Percentiles rank a stretch among this genome's conserved stretches.
Evolutionary conservation across 2,888 invertebrate species (phyloP).

Genomic region (Thelaira solivaga): DNA sequence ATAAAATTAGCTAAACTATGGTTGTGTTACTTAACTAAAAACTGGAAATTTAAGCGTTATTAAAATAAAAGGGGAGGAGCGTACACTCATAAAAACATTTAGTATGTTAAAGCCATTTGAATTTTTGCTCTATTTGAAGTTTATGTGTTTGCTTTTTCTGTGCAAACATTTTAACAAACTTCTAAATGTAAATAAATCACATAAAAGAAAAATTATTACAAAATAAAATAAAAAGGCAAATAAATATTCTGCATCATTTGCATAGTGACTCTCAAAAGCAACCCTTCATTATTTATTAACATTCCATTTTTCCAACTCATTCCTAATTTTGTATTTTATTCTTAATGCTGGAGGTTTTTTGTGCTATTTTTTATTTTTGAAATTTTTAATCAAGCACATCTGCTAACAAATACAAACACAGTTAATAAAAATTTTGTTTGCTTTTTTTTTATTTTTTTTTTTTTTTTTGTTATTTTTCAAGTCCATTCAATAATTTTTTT

Average conservation of each 20-base stretch:
- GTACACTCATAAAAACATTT: too few relatives aligned
- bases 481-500: background rate
- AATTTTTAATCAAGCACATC: slow-evolving; percentile 58
- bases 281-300: slow-evolving; percentile 2
- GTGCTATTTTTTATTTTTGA: slow-evolving; percentile 25
- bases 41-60: too few relatives aligned
- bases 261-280: slow-evolving; percentile 1
- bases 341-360: slow-evolving; percentile 28
- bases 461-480: background rate
- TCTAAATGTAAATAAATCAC: background rate
- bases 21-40: too few relatives aligned
- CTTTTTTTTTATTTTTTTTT: background rate
- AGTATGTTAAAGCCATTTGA: too few relatives aligned
- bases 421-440: slow-evolving; percentile 41
- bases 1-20: too few relatives aligned
- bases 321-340: background rate
- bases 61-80: too few relatives aligned
- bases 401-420: slow-evolving; percentile 35
- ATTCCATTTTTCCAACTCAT: too few relatives aligned
- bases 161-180: background rate
- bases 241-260: slow-evolving; percentile 1
- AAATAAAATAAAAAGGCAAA: background rate
- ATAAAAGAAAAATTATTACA: background rate
- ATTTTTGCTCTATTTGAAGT: too few relatives aligned
- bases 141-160: background rate